These are phyloP conservation scores for Chiloscyllium punctatum DNA, from an alignment of 2,797 vertebrate species.

Conservation along the genomic window DNA sequence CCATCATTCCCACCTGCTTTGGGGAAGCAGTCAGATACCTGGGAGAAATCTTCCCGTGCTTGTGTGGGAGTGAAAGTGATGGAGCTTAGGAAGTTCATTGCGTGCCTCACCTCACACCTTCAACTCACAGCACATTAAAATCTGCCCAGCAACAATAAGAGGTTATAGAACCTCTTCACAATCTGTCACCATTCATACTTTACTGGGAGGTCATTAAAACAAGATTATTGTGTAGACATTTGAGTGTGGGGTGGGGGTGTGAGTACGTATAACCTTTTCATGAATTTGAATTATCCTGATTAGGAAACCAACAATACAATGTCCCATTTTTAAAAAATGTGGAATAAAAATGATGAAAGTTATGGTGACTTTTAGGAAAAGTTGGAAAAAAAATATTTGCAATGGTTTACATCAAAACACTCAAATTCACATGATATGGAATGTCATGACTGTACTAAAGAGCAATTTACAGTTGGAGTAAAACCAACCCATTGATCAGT, in stretches of 20 bases:
- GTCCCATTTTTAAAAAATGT: background rate
- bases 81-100: too few relatives aligned
- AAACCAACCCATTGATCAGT: background rate
- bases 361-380: background rate
- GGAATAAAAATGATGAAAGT: background rate
- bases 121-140: background rate
- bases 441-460: background rate
- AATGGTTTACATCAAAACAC: background rate
- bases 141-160: background rate
- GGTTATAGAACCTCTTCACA: too few relatives aligned
- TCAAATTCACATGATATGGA: background rate
- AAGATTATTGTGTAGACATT: too few relatives aligned
- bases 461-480: background rate
- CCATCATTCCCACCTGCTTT: background rate
- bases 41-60: background rate
- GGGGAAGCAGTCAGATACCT: background rate
- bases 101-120: too few relatives aligned
- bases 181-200: too few relatives aligned
- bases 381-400: background rate
- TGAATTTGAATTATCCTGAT: too few relatives aligned
- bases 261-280: too few relatives aligned
- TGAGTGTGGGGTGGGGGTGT: too few relatives aligned
- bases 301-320: too few relatives aligned
- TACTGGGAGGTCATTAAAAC: too few relatives aligned
- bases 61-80: too few relatives aligned